These are phyloP conservation scores for Patiria miniata DNA, from an alignment of 35 echinoderm and acorn worm species.

Conservation along the genomic window DNA sequence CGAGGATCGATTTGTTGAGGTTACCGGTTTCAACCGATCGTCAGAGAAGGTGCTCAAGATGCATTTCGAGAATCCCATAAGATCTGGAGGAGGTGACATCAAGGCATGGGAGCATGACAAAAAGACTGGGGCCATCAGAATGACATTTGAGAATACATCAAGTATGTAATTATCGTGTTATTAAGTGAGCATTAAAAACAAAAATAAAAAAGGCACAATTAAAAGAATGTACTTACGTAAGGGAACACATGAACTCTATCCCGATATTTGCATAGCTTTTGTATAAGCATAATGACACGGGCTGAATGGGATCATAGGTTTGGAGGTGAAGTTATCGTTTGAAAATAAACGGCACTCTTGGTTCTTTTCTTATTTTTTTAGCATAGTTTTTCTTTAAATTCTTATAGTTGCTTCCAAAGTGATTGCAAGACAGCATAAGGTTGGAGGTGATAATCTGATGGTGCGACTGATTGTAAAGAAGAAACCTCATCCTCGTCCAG, in stretches of 20 bases:
- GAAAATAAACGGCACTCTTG: too few relatives aligned
- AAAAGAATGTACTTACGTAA: too few relatives aligned
- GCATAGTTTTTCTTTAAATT: not conserved
- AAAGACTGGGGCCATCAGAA: not conserved
- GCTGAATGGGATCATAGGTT: too few relatives aligned
- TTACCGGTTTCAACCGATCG: not conserved
- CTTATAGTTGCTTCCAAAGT: not conserved
- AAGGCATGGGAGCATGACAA: not conserved
- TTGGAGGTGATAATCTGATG: not conserved
- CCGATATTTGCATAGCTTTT: too few relatives aligned
- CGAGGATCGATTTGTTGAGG: conserved; percentile 15
- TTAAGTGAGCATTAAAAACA: not conserved
- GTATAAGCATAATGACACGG: too few relatives aligned
- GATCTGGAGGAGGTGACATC: conserved; percentile 37
- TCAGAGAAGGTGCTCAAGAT: conserved; percentile 14
- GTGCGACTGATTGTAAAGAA: not conserved
- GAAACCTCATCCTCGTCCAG: not conserved
- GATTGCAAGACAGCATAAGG: not conserved
- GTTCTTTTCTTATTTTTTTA: too few relatives aligned
- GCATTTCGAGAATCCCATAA: conserved; percentile 45
- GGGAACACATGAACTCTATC: too few relatives aligned
- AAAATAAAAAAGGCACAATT: not conserved
- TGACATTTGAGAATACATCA: not conserved
- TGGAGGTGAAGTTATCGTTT: too few relatives aligned
- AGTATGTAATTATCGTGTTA: not conserved